phyloP scores from a whole-genome alignment of 2,797 vertebrate genomes.

The Glyptemys insculpta region DNA sequence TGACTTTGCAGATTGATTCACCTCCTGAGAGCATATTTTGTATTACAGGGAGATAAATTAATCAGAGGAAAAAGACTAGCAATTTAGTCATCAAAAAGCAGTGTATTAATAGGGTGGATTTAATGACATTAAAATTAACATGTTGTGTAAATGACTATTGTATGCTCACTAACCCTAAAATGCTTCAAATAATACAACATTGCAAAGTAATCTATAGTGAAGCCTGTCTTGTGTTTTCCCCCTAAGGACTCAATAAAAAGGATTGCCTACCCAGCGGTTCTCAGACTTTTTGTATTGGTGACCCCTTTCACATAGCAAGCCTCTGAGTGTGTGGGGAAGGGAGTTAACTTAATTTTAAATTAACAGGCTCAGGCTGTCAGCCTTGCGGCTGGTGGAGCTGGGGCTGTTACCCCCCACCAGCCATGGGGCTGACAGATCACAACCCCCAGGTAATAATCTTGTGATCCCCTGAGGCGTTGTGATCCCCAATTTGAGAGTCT shows the following conservation, averaged over 20 bases:
- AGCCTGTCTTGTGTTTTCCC: not conserved
- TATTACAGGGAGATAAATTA: not conserved
- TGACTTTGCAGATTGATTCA: not conserved
- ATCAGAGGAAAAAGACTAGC: conserved; percentile 17
- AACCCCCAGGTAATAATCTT: too few relatives aligned
- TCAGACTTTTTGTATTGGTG: too few relatives aligned
- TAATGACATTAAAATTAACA: conserved; percentile 25
- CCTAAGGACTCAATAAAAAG: not conserved
- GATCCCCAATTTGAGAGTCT: too few relatives aligned
- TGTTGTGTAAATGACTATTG: not conserved
- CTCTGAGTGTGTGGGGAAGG: too few relatives aligned
- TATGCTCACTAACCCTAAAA: conserved; percentile 13
- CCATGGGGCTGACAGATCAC: too few relatives aligned
- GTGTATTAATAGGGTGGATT: conserved; percentile 54
- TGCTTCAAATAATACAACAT: not conserved
- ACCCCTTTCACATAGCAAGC: too few relatives aligned
- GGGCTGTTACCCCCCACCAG: too few relatives aligned
- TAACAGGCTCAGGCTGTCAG: too few relatives aligned
- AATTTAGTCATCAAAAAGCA: not conserved
- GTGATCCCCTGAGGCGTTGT: too few relatives aligned
- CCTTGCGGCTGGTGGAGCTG: too few relatives aligned
- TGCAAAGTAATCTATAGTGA: not conserved
- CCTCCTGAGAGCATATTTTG: not conserved
- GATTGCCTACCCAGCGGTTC: not conserved
- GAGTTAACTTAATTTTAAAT: too few relatives aligned